Conservation (phyloP, 2,113 vertebrate species). For the Polypterus senegalus region DNA sequence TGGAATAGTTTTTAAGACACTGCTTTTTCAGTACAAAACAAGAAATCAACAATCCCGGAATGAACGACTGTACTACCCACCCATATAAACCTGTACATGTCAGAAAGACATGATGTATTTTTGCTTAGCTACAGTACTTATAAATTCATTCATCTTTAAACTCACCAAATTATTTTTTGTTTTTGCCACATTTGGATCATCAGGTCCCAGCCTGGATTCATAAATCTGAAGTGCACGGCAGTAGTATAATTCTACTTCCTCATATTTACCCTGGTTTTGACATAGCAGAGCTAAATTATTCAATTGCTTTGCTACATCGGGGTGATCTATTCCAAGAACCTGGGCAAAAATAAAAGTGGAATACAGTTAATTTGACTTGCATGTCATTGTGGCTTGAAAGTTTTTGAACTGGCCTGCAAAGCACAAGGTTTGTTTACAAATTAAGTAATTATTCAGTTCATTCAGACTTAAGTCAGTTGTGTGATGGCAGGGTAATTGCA, state of each 20-base stretch:
- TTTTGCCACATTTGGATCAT: constrained; percentile 93
- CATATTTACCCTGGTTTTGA: constrained; percentile 97
- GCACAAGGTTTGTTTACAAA: no score
- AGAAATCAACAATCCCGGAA: neutral
- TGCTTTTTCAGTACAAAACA: no score
- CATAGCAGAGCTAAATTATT: constrained; percentile 93
- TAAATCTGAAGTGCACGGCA: constrained; percentile 92
- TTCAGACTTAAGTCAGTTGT: no score
- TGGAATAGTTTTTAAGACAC: no score
- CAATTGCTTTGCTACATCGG: constrained; percentile 95
- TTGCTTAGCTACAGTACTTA: neutral
- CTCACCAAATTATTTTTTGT: constrained; percentile 96
- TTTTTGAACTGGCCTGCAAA: no score
- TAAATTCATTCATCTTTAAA: neutral
- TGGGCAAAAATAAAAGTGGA: constrained; percentile 23
- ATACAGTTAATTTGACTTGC: no score
- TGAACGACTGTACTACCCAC: no score
- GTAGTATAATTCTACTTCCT: constrained; percentile 95
- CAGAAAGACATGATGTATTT: no score
- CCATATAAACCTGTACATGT: neutral
- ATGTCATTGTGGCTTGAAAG: no score
- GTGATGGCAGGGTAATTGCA: no score
- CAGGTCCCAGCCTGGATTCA: constrained; percentile 74
- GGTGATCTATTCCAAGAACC: constrained; percentile 90
- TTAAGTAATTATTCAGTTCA: no score